These are phyloP conservation scores for Tachina fera DNA, from an alignment of 2,888 invertebrate species.

Conservation along the genomic window DNA sequence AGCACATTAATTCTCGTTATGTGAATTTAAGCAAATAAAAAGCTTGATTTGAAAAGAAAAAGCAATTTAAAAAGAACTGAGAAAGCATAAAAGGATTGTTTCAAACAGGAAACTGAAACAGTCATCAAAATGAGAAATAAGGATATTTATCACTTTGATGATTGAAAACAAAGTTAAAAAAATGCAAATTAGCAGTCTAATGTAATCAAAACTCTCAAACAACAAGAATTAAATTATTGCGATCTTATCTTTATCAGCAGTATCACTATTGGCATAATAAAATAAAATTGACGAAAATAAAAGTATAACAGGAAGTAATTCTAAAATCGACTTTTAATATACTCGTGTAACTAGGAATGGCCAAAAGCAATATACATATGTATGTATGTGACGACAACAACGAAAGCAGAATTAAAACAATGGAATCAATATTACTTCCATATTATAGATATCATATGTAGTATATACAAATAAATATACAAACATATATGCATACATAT, in stretches of 20 bases:
- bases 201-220: neutral
- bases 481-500: no score
- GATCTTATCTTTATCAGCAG: conserved; percentile 36
- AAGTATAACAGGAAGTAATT: conserved; percentile 35
- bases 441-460: no score
- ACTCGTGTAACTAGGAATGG: conserved; percentile 41
- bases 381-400: no score
- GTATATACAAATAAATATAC: no score
- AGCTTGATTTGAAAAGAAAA: neutral
- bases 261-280: conserved; percentile 10
- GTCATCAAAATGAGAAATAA: conserved; percentile 28
- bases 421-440: no score
- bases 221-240: conserved; percentile 35
- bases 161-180: neutral
- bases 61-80: neutral
- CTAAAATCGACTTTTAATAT: conserved; percentile 35
- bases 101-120: conserved; percentile 56
- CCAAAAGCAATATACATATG: conserved; percentile 51
- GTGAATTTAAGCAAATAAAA: no score
- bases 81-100: neutral
- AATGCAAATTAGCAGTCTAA: neutral
- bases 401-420: no score
- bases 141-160: neutral
- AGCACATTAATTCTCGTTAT: no score
- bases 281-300: neutral